Base-by-base conservation (phyloP, 1,140 invertebrate species). In the Cepaea nemoralis region DNA sequence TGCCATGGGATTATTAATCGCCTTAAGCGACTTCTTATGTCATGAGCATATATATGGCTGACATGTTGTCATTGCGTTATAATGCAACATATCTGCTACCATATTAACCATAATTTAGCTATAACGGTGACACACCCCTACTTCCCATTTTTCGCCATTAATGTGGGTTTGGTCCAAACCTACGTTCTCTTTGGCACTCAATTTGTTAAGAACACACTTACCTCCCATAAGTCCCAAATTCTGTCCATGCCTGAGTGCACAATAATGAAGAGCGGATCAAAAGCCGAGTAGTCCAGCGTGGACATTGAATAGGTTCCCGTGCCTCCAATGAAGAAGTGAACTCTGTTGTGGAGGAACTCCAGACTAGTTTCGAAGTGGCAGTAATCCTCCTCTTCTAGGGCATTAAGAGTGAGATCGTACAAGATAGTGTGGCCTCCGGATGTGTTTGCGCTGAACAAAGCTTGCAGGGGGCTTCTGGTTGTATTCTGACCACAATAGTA, bases 221-320 rank as follows among this genome's bases (percentile, higher is more conserved):
- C 76, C 76, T 86, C 83, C 85, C 85, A 86, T 63, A 86, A 81
- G 33, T 45, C 48, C 83, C 83, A 86, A 19, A 86, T 24, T 74
- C 83, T 77, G 77, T 86, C 85, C 35, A 86, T 75, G 73, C 81
- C 79, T n/a, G 85, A 79, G 50, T 86, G 85, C 31, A 82, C 80
- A 14, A 86, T 75, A 75, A 81, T 82, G 74, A 86, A 86, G 59
- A 83, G 24, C 31, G 85, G 85, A 79, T 86, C 85, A 77, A 83
- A 86, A 70, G 85, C 83, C 0, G 85, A 82, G 77, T 77, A 86
- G 33, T 86, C 80, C 63, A 86, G 81, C 22, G 83, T 82, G 48
- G 81, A 76, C 78, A 86, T 74, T 19, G 83, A 81, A 74, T 82
- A 82, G 0, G 35, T 71, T 14, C 70, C 33, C 8, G 27, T 37